phyloP scores from a whole-genome alignment of 2,113 vertebrate genomes.

The Dinomys branickii region DNA sequence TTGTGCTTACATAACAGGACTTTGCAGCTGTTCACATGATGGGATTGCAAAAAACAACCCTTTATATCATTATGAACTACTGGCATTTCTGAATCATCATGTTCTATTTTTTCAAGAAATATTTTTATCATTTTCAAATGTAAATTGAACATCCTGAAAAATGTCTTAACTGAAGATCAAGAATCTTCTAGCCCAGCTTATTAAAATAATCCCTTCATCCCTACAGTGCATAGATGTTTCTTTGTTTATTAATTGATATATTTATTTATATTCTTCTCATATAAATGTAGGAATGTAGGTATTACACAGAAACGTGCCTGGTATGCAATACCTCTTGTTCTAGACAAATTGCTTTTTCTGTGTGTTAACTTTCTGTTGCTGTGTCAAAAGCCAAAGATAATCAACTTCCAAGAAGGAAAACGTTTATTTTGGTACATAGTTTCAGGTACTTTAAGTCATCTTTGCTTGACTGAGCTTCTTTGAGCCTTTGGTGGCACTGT shows the following conservation, averaged over 20 bases:
- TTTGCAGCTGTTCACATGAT: slow-evolving; percentile 56
- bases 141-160: not conserved
- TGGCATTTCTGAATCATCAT: not conserved
- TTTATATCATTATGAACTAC: not conserved
- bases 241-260: not conserved
- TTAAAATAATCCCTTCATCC: not conserved
- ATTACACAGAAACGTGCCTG: not conserved
- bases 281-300: not conserved
- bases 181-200: not conserved
- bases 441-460: not conserved
- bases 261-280: not conserved
- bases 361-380: not conserved
- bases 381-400: not conserved
- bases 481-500: no score
- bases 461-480: not conserved
- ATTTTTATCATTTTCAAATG: slow-evolving; percentile 23
- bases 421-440: not conserved
- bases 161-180: not conserved
- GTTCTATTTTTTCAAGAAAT: not conserved
- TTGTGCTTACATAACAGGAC: slow-evolving; percentile 68
- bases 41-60: not conserved
- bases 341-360: not conserved
- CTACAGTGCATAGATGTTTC: not conserved
- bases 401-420: not conserved
- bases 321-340: not conserved